These are phyloP conservation scores for Archocentrus centrarchus DNA, from an alignment of 2,113 vertebrate species.

Conservation along the genomic window DNA sequence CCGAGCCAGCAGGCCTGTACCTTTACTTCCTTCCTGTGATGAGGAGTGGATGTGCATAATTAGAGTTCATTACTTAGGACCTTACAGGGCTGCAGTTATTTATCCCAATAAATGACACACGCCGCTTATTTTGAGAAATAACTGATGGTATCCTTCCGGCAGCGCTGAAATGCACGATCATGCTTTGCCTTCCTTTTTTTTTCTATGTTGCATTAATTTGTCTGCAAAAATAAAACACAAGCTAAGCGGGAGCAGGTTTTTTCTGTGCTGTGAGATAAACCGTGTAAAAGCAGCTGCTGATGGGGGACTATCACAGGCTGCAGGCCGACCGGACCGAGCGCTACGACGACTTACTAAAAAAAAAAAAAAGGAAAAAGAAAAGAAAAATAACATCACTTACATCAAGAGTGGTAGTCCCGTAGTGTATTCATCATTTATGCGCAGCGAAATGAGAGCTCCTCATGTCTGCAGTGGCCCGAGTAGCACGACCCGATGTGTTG, in stretches of 20 bases:
- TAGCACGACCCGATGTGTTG: slow-evolving; percentile 53
- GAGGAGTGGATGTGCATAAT: background rate
- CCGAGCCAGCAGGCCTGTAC: slow-evolving; percentile 23
- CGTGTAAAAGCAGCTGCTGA: slow-evolving; percentile 33
- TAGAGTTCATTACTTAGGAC: background rate
- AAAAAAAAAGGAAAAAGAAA: background rate
- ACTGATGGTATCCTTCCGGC: background rate
- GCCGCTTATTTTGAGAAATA: background rate
- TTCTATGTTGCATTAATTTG: background rate
- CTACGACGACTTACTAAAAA: slow-evolving; percentile 5
- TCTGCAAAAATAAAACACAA: background rate
- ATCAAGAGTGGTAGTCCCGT: slow-evolving; percentile 71
- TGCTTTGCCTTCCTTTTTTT: background rate
- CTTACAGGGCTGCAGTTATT: slow-evolving; percentile 34
- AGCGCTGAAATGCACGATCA: background rate
- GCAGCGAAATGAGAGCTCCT: slow-evolving; percentile 47
- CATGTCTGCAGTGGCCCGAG: slow-evolving; percentile 57
- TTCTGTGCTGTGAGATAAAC: background rate
- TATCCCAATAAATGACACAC: slow-evolving; percentile 12
- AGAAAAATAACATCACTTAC: slow-evolving; percentile 71
- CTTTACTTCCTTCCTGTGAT: background rate
- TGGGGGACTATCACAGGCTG: slow-evolving; percentile 30
- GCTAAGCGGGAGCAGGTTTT: background rate
- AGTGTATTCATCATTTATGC: slow-evolving; percentile 68
- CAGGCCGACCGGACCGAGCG: slow-evolving; percentile 40